Conservation (phyloP, 2,797 vertebrate genomes). For the Ptychobarbus kaznakovi region DNA sequence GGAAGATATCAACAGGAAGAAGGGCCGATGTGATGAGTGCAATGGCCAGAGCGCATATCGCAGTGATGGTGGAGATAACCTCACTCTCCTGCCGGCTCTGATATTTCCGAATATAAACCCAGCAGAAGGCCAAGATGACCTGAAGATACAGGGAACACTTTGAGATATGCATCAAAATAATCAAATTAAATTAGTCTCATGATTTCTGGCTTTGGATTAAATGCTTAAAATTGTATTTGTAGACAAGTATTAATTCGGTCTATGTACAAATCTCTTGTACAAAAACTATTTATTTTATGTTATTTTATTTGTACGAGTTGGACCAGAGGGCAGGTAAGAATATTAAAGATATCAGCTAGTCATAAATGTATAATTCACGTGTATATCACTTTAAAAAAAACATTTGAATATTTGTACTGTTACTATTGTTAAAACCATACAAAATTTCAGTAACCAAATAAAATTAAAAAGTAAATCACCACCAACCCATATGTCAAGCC, state of each 20-base stretch:
- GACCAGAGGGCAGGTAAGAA: background rate
- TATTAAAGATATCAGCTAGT: background rate
- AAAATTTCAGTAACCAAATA: background rate
- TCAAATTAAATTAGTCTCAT: background rate
- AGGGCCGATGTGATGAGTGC: slow-evolving; percentile 96
- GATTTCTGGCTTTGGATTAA: background rate
- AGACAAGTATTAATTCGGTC: background rate
- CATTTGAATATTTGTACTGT: background rate
- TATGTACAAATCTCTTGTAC: background rate
- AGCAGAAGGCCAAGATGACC: slow-evolving; percentile 93
- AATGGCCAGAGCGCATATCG: slow-evolving; percentile 93
- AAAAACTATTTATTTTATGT: background rate
- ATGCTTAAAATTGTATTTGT: background rate
- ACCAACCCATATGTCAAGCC: background rate
- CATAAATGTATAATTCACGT: background rate
- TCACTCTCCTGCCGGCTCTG: slow-evolving; percentile 97
- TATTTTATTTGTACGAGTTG: background rate
- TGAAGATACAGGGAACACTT: slow-evolving; percentile 64
- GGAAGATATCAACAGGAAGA: slow-evolving; percentile 96
- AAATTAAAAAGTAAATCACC: background rate
- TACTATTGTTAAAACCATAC: background rate
- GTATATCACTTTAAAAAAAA: background rate
- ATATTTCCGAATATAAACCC: slow-evolving; percentile 97
- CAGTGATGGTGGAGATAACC: slow-evolving; percentile 95
- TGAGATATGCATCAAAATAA: background rate